Percentiles rank a stretch among this genome's conserved stretches.
phyloP scores from a whole-genome alignment of 2,888 invertebrate genomes.

The Hirtodrosophila trivittata region DNA sequence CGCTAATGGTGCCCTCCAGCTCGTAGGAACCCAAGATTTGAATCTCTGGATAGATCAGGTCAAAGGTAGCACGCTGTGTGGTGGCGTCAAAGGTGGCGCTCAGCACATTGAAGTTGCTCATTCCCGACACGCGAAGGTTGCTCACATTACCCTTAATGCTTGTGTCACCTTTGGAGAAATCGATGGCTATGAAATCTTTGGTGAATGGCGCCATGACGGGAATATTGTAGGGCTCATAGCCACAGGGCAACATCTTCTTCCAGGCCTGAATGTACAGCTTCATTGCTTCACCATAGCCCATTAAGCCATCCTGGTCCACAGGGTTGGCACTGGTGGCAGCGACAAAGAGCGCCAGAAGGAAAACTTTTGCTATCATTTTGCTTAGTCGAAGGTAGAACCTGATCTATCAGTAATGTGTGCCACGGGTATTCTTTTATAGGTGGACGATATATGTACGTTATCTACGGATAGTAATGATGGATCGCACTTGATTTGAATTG shows the following conservation, averaged over 20 bases:
- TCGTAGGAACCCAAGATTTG: conserved; percentile 62
- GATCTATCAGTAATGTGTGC: too few relatives aligned
- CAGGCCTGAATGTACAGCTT: conserved; percentile 50
- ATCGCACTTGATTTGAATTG: too few relatives aligned
- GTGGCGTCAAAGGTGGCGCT: conserved; percentile 43
- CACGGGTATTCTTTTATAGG: conserved; percentile 38
- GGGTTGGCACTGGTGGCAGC: conserved; percentile 16
- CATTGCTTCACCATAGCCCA: conserved; percentile 54
- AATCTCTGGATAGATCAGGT: conserved; percentile 59
- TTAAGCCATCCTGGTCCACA: conserved; percentile 24
- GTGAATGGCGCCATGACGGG: conserved; percentile 66
- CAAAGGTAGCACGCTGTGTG: conserved; percentile 54
- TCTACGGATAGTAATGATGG: too few relatives aligned
- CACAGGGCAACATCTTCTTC: conserved; percentile 71
- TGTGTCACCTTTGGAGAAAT: conserved; percentile 37
- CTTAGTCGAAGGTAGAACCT: too few relatives aligned
- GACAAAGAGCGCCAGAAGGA: conserved; percentile 16
- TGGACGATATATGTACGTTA: too few relatives aligned
- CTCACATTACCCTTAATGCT: conserved; percentile 58
- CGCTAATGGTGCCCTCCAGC: conserved; percentile 41
- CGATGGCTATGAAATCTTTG: too few relatives aligned
- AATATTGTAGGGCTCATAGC: conserved; percentile 55
- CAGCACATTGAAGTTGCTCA: conserved; percentile 60
- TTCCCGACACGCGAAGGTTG: conserved; percentile 61
- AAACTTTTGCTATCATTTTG: conserved; percentile 23